A percentile compares a stretch with the other conserved stretches of the same genome.
phyloP scores from a whole-genome alignment of 1,140 invertebrate species.

The Agrypnia vestita region DNA sequence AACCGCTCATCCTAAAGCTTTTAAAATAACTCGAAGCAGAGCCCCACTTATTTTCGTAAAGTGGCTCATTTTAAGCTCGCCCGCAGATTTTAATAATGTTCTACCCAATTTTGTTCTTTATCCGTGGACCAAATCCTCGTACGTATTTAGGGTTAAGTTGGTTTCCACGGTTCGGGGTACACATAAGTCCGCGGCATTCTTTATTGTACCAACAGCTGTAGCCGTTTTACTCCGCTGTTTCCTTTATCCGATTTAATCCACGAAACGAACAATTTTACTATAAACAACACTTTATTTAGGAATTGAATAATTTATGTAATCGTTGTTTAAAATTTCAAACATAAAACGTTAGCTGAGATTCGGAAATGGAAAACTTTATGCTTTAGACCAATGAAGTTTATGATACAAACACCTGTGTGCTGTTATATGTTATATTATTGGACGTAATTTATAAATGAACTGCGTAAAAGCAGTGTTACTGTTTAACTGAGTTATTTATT shows the following conservation, averaged over 20 bases:
- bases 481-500: no score
- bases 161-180: neutral
- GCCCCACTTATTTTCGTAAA: neutral
- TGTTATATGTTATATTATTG: no score
- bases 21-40: neutral
- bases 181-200: neutral
- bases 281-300: neutral
- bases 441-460: no score
- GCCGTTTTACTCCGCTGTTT: neutral
- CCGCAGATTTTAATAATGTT: constrained; percentile 11
- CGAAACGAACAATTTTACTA: neutral
- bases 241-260: neutral
- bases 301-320: neutral
- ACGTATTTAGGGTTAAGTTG: neutral
- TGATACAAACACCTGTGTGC: no score
- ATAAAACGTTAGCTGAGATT: no score
- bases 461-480: no score
- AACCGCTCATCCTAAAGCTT: neutral
- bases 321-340: neutral
- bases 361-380: no score
- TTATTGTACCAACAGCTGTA: neutral
- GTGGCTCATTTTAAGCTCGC: neutral
- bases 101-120: constrained; percentile 15
- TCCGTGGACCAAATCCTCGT: constrained; percentile 2
- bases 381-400: no score